phyloP scores from a whole-genome alignment of 2,113 vertebrate genomes.

The Neotoma lepida region DNA sequence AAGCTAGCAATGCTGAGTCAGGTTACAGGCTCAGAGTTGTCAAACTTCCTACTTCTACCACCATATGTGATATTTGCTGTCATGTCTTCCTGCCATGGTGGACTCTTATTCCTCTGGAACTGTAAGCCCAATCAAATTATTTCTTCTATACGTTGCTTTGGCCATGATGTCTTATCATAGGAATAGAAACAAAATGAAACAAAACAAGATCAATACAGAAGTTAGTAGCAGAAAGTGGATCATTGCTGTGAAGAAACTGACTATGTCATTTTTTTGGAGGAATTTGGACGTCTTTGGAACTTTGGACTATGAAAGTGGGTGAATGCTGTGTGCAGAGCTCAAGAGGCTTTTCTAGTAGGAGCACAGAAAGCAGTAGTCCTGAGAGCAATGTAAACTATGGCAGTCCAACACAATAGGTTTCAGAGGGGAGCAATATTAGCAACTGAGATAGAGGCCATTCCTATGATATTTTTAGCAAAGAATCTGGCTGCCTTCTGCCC shows the following conservation, averaged over 20 bases:
- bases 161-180: background rate
- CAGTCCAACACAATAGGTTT: background rate
- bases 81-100: background rate
- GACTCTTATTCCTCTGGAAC: background rate
- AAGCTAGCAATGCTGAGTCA: background rate
- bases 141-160: background rate
- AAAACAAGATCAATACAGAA: background rate
- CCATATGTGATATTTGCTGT: background rate
- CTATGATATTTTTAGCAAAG: background rate
- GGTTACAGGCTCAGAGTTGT: background rate
- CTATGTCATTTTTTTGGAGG: background rate
- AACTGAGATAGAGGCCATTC: background rate
- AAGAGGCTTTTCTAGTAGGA: background rate
- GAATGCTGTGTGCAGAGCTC: background rate
- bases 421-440: background rate
- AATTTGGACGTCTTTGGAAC: background rate
- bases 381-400: background rate
- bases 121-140: background rate
- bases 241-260: background rate
- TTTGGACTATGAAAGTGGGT: background rate
- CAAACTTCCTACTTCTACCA: background rate
- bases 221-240: background rate
- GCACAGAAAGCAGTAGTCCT: background rate
- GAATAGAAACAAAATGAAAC: background rate
- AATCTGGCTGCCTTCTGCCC: background rate